phyloP scores from a whole-genome alignment of 2,113 vertebrate species.

The Chunga burmeisteri region DNA sequence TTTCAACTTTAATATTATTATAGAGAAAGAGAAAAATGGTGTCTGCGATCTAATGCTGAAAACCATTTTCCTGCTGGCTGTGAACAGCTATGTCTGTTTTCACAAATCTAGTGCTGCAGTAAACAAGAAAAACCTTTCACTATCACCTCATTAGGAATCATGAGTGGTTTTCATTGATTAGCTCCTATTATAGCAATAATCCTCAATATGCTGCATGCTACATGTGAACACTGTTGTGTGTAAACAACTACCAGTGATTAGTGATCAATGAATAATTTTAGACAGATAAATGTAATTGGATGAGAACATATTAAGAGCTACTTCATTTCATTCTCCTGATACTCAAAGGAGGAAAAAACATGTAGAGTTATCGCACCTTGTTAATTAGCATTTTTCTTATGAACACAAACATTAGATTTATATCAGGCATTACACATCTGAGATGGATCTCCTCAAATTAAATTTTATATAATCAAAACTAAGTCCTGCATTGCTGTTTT shows the following conservation, averaged over 20 bases:
- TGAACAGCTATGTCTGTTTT: constrained; percentile 55
- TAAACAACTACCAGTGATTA: constrained; percentile 75
- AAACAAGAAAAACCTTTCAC: constrained; percentile 57
- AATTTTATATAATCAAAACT: background rate
- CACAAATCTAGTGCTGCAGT: constrained; percentile 48
- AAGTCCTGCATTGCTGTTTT: background rate
- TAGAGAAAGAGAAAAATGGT: constrained; percentile 51
- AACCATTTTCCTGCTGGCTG: constrained; percentile 59
- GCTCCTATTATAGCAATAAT: constrained; percentile 67
- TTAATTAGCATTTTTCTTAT: constrained; percentile 19
- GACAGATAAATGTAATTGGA: constrained; percentile 59
- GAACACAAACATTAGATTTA: background rate
- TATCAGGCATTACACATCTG: background rate
- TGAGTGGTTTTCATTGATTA: constrained; percentile 71
- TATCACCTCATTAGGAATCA: constrained; percentile 64
- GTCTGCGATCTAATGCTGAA: constrained; percentile 25
- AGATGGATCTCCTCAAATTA: background rate
- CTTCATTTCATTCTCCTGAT: constrained; percentile 53
- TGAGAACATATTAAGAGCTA: constrained; percentile 48
- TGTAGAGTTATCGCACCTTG: constrained; percentile 32
- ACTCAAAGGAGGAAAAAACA: background rate
- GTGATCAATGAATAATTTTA: constrained; percentile 73
- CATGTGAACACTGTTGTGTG: constrained; percentile 47
- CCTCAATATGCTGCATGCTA: constrained; percentile 52
- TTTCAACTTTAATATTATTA: constrained; percentile 65